Evolutionary conservation across 2,797 vertebrate genomes (phyloP).

Genomic region (Phyllotis vaccarum): DNA sequence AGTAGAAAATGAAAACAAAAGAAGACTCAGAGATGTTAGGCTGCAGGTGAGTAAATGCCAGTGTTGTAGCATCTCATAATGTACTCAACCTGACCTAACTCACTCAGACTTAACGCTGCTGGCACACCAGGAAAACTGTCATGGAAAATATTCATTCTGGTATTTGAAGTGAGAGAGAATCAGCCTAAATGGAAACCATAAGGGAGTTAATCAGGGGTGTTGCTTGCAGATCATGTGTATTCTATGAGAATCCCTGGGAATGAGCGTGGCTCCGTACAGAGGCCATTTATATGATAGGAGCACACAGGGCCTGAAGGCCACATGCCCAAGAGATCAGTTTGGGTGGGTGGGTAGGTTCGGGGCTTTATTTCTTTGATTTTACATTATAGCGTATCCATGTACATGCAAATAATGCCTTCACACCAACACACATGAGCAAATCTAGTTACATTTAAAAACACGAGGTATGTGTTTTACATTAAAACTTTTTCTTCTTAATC

Average conservation of each 20-base stretch:
- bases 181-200: rapidly evolving
- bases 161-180: background rate
- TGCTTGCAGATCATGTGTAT: background rate
- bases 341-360: background rate
- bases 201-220: background rate
- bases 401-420: background rate
- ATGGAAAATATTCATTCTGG: background rate
- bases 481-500: background rate
- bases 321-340: too few relatives aligned
- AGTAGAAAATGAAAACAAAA: background rate
- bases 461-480: background rate
- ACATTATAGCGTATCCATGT: too few relatives aligned
- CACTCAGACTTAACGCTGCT: too few relatives aligned
- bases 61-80: background rate
- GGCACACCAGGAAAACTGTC: background rate
- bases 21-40: background rate
- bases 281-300: background rate
- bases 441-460: background rate
- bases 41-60: background rate
- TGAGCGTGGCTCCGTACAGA: too few relatives aligned
- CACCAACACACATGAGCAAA: background rate
- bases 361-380: background rate
- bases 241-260: background rate
- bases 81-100: rapidly evolving
- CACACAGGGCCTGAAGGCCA: too few relatives aligned